phyloP scores from a whole-genome alignment of 2,888 invertebrate genomes.

The Mechanitis mazaeus region DNA sequence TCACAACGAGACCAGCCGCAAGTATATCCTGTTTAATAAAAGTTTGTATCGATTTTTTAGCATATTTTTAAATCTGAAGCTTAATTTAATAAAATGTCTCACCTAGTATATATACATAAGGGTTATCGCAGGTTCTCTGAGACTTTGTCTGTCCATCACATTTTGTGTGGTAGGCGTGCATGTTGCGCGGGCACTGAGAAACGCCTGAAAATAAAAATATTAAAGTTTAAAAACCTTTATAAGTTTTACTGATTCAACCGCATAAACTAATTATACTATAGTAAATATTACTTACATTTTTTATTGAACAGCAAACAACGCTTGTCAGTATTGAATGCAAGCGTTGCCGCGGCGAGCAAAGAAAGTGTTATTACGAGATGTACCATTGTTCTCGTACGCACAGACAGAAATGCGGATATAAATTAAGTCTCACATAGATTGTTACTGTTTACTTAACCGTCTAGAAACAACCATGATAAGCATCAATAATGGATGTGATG shows the following conservation, averaged over 20 bases:
- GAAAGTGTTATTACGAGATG: conserved; percentile 33
- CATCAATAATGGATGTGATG: neutral
- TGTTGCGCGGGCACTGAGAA: conserved; percentile 44
- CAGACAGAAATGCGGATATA: conserved; percentile 24
- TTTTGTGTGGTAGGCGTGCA: conserved; percentile 61
- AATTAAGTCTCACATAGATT: conserved; percentile 35
- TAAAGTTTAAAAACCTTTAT: neutral
- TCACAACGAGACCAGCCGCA: conserved; percentile 69
- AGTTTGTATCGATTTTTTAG: neutral
- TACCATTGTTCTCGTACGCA: conserved; percentile 41
- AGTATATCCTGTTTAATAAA: conserved; percentile 45
- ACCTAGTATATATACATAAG: conserved; percentile 43
- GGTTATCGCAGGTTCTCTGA: conserved; percentile 48
- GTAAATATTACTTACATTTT: conserved; percentile 43
- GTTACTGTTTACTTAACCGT: conserved; percentile 26
- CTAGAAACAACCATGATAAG: neutral
- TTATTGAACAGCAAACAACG: conserved; percentile 44
- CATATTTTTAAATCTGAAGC: neutral
- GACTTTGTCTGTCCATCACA: conserved; percentile 51
- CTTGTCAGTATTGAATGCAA: conserved; percentile 32
- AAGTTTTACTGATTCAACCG: too few species aligned
- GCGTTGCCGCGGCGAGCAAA: conserved; percentile 29
- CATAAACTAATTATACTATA: too few species aligned
- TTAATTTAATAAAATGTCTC: conserved; percentile 10
- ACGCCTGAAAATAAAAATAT: conserved; percentile 44